phyloP scores from a whole-genome alignment of 2,888 invertebrate genomes.

The Amphipyra tragopoginis region DNA sequence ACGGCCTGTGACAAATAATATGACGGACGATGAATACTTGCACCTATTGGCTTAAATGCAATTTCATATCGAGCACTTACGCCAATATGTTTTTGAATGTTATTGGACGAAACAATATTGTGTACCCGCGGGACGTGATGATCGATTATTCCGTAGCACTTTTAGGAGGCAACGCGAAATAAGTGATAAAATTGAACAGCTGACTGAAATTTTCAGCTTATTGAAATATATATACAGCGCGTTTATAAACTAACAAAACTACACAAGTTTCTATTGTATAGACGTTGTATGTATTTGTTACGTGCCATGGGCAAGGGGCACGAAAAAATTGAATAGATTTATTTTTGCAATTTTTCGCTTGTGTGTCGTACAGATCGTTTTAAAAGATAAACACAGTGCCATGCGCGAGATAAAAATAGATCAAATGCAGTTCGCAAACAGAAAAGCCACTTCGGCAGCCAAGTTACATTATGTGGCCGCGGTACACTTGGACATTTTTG shows the following conservation, averaged over 20 bases:
- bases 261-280: slow-evolving; percentile 32
- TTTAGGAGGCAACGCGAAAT: slow-evolving; percentile 29
- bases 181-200: slow-evolving; percentile 34
- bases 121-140: slow-evolving; percentile 38
- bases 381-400: slow-evolving; percentile 63
- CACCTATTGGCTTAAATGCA: slow-evolving; percentile 76
- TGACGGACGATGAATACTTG: slow-evolving; percentile 80
- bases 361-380: slow-evolving; percentile 56
- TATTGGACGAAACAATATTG: slow-evolving; percentile 51
- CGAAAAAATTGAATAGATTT: slow-evolving; percentile 26
- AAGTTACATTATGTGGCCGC: slow-evolving; percentile 53
- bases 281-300: slow-evolving; percentile 21
- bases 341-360: slow-evolving; percentile 47
- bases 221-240: no score
- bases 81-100: slow-evolving; percentile 54
- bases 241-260: no score
- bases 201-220: no score
- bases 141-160: slow-evolving; percentile 46
- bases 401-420: slow-evolving; percentile 67
- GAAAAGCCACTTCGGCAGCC: slow-evolving; percentile 59
- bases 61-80: slow-evolving; percentile 71
- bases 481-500: slow-evolving; percentile 37
- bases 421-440: slow-evolving; percentile 65
- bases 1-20: slow-evolving; percentile 86
- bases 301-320: slow-evolving; percentile 6